Conservation (phyloP, 1,140 invertebrate species). For the Chironomus tepperi region DNA sequence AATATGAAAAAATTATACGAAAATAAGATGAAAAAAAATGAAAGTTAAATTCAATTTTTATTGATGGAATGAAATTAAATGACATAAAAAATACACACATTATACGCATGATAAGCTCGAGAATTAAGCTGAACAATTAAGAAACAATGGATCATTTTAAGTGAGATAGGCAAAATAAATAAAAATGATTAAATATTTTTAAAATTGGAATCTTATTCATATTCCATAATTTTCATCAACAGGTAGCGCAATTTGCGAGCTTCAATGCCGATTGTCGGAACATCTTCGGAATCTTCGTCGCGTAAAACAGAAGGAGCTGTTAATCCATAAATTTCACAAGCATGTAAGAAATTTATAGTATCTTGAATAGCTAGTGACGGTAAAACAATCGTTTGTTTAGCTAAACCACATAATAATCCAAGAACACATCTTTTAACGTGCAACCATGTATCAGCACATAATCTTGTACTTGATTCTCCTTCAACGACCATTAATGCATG, state of each 20-base stretch:
- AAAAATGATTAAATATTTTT: constrained; percentile 15
- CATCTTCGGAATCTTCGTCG: constrained; percentile 34
- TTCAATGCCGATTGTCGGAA: constrained; percentile 38
- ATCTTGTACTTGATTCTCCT: constrained; percentile 38
- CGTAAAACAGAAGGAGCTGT: constrained; percentile 34
- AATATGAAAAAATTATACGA: too few species aligned
- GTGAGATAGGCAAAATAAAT: constrained; percentile 13
- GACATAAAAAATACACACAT: not conserved
- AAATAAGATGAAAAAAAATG: too few species aligned
- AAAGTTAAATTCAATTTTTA: too few species aligned
- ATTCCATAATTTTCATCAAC: constrained; percentile 36
- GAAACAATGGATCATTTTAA: not conserved
- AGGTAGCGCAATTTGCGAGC: constrained; percentile 35
- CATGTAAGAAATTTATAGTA: constrained; percentile 81
- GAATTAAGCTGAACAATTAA: not conserved
- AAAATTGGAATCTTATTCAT: constrained; percentile 31
- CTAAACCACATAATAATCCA: constrained; percentile 79
- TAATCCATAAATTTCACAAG: constrained; percentile 55
- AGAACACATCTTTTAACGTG: constrained; percentile 90
- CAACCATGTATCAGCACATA: constrained; percentile 93
- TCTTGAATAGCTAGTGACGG: constrained; percentile 77
- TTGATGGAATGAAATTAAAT: not conserved
- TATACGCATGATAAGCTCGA: constrained; percentile 7
- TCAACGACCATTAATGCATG: constrained; percentile 33
- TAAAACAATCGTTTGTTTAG: constrained; percentile 83